Conservation (phyloP, 2,113 vertebrate species). For the Corythornis madagascariensis region DNA sequence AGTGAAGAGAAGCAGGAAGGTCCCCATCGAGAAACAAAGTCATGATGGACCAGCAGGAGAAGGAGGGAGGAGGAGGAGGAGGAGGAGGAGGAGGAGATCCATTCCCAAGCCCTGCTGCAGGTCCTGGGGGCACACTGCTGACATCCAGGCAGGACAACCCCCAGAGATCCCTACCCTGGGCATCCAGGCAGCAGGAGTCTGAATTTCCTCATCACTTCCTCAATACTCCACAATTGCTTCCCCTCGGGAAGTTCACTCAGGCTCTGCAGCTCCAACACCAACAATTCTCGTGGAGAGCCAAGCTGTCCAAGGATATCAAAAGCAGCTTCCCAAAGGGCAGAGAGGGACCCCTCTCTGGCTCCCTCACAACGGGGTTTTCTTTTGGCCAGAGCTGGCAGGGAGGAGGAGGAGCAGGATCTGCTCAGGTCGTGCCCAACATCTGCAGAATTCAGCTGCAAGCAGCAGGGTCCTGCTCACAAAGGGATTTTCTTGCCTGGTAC, state of each 20-base stretch:
- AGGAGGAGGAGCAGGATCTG: background rate
- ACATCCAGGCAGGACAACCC: background rate
- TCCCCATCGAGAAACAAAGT: too few species aligned
- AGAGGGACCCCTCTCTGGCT: conserved; percentile 10
- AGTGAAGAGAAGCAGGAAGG: background rate
- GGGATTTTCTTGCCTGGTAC: fast-evolving
- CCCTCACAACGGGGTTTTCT: conserved; percentile 20
- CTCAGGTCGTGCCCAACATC: background rate
- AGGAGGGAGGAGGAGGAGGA: too few species aligned
- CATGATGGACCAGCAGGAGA: too few species aligned
- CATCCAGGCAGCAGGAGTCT: conserved; percentile 56
- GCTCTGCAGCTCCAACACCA: conserved; percentile 75
- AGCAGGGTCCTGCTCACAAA: fast-evolving
- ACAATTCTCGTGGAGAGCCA: conserved; percentile 56
- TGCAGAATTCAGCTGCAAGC: background rate
- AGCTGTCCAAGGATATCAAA: conserved; percentile 58
- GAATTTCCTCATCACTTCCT: conserved; percentile 79
- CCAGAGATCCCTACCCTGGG: background rate
- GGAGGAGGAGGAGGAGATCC: too few species aligned
- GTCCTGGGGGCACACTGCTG: background rate
- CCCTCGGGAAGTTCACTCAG: conserved; percentile 77
- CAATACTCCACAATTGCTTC: conserved; percentile 79
- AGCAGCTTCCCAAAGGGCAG: conserved; percentile 11
- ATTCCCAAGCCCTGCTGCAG: too few species aligned
- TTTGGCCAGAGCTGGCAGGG: background rate